Percentiles rank a stretch among this genome's conserved stretches.
phyloP scores from a whole-genome alignment of 92 coral and sea anemone species.

The Zoanthus sansibaricus region DNA sequence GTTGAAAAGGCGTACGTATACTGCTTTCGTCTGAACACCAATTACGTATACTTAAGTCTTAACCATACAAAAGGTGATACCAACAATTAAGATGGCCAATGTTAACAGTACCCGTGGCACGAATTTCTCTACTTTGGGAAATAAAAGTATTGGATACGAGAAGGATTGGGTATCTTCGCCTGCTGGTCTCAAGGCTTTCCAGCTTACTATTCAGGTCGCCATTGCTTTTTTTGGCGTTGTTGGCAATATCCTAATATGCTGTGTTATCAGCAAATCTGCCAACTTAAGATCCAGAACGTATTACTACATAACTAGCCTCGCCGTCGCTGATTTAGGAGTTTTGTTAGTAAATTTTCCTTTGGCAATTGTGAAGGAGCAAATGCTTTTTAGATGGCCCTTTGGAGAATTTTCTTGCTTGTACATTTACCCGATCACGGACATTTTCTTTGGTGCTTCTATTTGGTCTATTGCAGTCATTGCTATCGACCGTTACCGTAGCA shows the following conservation, averaged over 20 bases:
- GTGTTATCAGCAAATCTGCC: slow-evolving; percentile 66
- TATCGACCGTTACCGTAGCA: slow-evolving; percentile 76
- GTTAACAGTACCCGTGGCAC: neutral
- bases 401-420: slow-evolving; percentile 70
- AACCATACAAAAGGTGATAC: neutral
- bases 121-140: neutral
- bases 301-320: slow-evolving; percentile 70
- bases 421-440: slow-evolving; percentile 73
- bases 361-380: slow-evolving; percentile 49
- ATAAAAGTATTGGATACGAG: neutral
- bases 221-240: slow-evolving; percentile 75
- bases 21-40: neutral
- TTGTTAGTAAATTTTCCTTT: slow-evolving; percentile 71
- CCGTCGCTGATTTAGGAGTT: slow-evolving; percentile 84
- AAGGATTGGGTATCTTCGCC: slow-evolving; percentile 44
- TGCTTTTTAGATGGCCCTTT: slow-evolving; percentile 59
- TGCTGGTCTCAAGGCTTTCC: slow-evolving; percentile 53
- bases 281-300: slow-evolving; percentile 74
- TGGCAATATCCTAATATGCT: slow-evolving; percentile 78
- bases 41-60: neutral
- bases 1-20: too few relatives aligned
- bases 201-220: slow-evolving; percentile 58
- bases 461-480: slow-evolving; percentile 89
- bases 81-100: slow-evolving; percentile 2
- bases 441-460: slow-evolving; percentile 86